Percentiles rank a stretch among this genome's conserved stretches.
These are phyloP conservation scores for Xanthorhoe spadicearia DNA, from an alignment of 2,888 invertebrate species.

Conservation along the genomic window DNA sequence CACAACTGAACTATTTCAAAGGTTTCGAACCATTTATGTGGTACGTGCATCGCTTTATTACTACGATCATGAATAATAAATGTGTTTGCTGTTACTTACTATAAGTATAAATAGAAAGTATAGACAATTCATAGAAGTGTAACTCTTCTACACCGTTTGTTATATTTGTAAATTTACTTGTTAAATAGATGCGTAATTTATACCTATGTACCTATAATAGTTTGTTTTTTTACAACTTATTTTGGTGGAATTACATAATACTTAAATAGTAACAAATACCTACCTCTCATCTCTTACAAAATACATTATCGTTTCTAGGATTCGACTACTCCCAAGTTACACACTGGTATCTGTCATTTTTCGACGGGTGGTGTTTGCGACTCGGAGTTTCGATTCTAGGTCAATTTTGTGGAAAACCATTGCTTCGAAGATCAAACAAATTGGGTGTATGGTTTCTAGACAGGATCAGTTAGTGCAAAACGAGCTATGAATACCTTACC, in stretches of 20 bases:
- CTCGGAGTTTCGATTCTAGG: not conserved
- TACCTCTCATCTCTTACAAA: too few relatives aligned
- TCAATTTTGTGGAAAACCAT: not conserved
- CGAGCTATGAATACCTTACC: not conserved
- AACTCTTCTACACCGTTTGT: not conserved
- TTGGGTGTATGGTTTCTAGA: slow-evolving; percentile 1
- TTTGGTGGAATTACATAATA: too few relatives aligned
- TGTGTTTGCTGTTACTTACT: slow-evolving; percentile 34
- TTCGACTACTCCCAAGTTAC: too few relatives aligned
- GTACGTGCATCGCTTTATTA: slow-evolving; percentile 38
- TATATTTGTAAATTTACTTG: too few relatives aligned
- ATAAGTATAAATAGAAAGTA: not conserved
- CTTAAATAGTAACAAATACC: too few relatives aligned
- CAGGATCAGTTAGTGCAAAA: not conserved
- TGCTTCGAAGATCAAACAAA: not conserved
- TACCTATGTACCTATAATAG: too few relatives aligned
- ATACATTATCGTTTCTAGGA: too few relatives aligned
- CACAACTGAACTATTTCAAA: slow-evolving; percentile 22
- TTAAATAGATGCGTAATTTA: too few relatives aligned
- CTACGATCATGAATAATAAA: slow-evolving; percentile 46
- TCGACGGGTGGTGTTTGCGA: too few relatives aligned
- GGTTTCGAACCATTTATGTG: slow-evolving; percentile 12
- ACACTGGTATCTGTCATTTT: too few relatives aligned
- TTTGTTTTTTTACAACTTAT: too few relatives aligned
- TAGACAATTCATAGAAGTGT: not conserved